phyloP scores from a whole-genome alignment of 2,888 invertebrate species.

The Acanthococcus lagerstroemiae region DNA sequence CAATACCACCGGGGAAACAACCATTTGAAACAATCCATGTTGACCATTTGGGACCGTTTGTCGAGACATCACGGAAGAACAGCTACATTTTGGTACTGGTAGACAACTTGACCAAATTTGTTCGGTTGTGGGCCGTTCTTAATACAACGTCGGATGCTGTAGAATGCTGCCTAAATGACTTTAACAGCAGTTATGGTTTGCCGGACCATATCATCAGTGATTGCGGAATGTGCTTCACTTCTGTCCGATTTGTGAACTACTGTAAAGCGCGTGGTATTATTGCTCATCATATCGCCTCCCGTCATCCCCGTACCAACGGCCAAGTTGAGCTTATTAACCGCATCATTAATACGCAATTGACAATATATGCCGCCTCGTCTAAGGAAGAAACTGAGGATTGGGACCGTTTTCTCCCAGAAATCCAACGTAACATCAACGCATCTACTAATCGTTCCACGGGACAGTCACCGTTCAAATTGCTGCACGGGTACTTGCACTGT shows the following conservation, averaged over 20 bases:
- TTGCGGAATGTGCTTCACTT: background rate
- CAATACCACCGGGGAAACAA: background rate
- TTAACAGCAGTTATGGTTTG: background rate
- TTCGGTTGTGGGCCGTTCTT: background rate
- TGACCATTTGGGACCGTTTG: constrained; percentile 21
- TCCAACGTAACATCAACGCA: no score
- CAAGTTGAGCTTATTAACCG: no score
- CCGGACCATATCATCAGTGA: background rate
- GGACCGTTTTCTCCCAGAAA: no score
- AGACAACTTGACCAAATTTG: constrained; percentile 7
- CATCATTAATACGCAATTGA: no score
- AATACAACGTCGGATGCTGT: background rate
- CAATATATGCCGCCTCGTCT: no score
- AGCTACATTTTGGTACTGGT: background rate
- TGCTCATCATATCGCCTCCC: no score
- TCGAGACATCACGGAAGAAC: background rate
- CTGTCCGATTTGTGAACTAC: background rate
- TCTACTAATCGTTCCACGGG: no score
- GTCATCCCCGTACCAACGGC: no score
- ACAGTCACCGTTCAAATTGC: no score
- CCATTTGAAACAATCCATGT: constrained; percentile 10
- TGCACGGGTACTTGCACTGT: no score
- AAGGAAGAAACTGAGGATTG: no score
- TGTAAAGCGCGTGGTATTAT: no score
- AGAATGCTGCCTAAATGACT: background rate